These are phyloP conservation scores for Aphaenogaster ashmeadi DNA, from an alignment of 1,140 invertebrate species.

Conservation along the genomic window DNA sequence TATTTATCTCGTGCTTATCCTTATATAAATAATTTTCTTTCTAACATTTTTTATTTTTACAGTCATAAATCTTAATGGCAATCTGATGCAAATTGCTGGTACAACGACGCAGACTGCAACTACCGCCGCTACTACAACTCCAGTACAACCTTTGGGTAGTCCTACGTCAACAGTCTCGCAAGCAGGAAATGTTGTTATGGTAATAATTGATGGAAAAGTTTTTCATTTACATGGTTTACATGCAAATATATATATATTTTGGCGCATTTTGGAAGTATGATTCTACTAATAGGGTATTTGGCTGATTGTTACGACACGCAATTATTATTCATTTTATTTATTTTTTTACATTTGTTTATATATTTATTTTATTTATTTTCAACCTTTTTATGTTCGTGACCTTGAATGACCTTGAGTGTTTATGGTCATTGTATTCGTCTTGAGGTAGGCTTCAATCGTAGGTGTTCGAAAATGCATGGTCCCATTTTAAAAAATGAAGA, in stretches of 20 bases:
- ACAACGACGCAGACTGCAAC: conserved; percentile 85
- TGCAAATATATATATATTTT: not conserved
- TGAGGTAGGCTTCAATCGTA: no score
- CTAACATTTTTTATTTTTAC: conserved; percentile 80
- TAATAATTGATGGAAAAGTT: conserved; percentile 84
- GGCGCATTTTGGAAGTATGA: no score
- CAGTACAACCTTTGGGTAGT: conserved; percentile 87
- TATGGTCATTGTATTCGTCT: no score
- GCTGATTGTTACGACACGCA: no score
- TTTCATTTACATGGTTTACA: conserved; percentile 82
- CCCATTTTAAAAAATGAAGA: no score
- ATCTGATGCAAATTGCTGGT: conserved; percentile 90
- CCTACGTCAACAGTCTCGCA: conserved; percentile 90
- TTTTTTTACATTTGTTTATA: no score
- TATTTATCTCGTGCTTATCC: not conserved
- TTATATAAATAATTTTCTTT: not conserved
- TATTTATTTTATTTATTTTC: no score
- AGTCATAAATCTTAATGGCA: conserved; percentile 92
- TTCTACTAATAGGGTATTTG: no score
- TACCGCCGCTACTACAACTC: conserved; percentile 86
- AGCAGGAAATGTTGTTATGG: conserved; percentile 91
- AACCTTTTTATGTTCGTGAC: no score
- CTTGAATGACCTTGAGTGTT: no score
- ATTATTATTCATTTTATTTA: no score
- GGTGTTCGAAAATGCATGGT: no score